phyloP scores from a whole-genome alignment of 2,888 invertebrate genomes.

The Scelioninae gen. 2 region DNA sequence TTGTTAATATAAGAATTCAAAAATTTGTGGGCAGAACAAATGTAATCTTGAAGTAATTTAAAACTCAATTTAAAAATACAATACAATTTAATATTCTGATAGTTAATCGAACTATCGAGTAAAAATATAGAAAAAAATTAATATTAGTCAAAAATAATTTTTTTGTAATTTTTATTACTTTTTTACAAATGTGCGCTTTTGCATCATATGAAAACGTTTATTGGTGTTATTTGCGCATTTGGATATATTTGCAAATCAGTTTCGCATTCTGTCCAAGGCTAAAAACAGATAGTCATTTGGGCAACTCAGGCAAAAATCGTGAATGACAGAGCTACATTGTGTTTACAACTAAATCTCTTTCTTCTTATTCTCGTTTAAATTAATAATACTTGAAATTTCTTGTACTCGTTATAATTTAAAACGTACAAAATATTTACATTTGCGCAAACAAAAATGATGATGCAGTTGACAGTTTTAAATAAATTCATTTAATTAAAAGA shows the following conservation, averaged over 20 bases:
- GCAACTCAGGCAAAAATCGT: conserved; percentile 53
- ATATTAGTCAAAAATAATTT: conserved; percentile 45
- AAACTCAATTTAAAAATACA: no score
- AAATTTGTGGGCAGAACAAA: no score
- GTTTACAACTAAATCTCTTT: conserved; percentile 16
- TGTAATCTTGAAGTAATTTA: no score
- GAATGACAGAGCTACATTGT: conserved; percentile 27
- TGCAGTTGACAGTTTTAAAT: conserved; percentile 20
- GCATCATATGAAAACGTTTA: conserved; percentile 17
- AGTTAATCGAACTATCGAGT: conserved; percentile 52
- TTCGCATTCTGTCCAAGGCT: conserved; percentile 59
- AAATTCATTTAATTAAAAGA: no score
- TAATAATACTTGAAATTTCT: conserved; percentile 52
- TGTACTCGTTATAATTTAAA: conserved; percentile 48
- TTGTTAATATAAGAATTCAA: no score
- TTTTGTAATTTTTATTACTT: conserved; percentile 13
- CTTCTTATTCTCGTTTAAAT: conserved; percentile 39
- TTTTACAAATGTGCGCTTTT: conserved; percentile 31
- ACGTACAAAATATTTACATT: conserved; percentile 52
- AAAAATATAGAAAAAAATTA: conserved; percentile 56
- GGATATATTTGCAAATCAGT: conserved; percentile 15
- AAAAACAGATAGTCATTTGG: conserved; percentile 45
- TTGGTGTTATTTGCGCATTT: conserved; percentile 40
- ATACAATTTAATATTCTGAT: conserved; percentile 17
- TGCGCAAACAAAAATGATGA: conserved; percentile 40